Conservation (phyloP, 2,113 vertebrate species). For the Mobula hypostoma region DNA sequence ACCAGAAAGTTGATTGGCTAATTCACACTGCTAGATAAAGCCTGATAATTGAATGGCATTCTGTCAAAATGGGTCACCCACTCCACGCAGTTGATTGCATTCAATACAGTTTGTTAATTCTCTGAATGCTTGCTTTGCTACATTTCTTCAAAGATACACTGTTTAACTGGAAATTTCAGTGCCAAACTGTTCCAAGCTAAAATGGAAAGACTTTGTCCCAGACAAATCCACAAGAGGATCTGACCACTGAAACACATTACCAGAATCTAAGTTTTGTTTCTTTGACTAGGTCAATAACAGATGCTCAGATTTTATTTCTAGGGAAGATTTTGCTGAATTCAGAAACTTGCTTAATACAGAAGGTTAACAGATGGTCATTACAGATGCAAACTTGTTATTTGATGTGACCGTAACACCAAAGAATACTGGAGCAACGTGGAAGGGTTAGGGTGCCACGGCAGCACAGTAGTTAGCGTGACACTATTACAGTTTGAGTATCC, state of each 20-base stretch:
- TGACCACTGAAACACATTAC: background rate
- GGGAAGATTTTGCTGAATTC: no score
- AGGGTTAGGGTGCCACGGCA: no score
- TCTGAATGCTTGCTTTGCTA: background rate
- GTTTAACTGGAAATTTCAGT: background rate
- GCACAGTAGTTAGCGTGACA: no score
- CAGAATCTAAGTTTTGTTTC: background rate
- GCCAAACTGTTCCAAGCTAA: background rate
- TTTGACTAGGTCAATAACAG: no score
- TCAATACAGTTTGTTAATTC: no score
- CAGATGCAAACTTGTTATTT: background rate
- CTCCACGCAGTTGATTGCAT: background rate
- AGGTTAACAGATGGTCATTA: no score
- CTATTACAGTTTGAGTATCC: no score
- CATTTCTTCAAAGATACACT: background rate
- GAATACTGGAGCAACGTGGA: background rate
- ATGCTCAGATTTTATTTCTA: no score
- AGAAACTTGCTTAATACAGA: no score
- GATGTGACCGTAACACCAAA: background rate
- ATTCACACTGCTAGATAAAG: background rate
- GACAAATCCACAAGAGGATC: no score
- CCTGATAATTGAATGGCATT: background rate
- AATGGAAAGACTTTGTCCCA: background rate
- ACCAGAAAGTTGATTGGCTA: background rate
- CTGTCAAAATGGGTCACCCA: background rate